Evolutionary conservation across 2,888 invertebrate genomes (phyloP).

Genomic region (Atethmia centrago): DNA sequence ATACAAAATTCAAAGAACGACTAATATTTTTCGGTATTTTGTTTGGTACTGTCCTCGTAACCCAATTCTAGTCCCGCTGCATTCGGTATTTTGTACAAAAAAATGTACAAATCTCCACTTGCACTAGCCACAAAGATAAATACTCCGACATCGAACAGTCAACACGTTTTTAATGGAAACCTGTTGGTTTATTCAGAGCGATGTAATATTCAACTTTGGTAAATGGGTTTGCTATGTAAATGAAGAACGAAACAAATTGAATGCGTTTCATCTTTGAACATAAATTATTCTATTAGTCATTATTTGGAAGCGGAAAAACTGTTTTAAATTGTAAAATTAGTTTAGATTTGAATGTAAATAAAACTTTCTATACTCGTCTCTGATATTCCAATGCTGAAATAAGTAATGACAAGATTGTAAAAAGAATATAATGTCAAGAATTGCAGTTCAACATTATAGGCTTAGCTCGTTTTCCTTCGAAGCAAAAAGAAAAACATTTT

Average conservation of each 20-base stretch:
- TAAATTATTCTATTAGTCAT: slow-evolving; percentile 53
- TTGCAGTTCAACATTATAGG: slow-evolving; percentile 1
- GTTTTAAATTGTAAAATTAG: slow-evolving; percentile 13
- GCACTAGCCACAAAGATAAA: slow-evolving; percentile 40
- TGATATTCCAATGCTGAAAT: neutral
- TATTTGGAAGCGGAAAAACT: slow-evolving; percentile 33
- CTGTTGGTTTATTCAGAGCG: slow-evolving; percentile 62
- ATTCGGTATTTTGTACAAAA: slow-evolving; percentile 29
- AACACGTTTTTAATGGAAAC: slow-evolving; percentile 65
- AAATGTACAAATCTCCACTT: slow-evolving; percentile 26
- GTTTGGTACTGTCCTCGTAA: slow-evolving; percentile 12
- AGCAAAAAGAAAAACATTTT: slow-evolving; percentile 27
- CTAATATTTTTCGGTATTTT: slow-evolving; percentile 5
- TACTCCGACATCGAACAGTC: slow-evolving; percentile 58
- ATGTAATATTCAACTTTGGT: slow-evolving; percentile 63
- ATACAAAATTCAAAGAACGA: slow-evolving; percentile 18
- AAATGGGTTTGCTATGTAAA: slow-evolving; percentile 65
- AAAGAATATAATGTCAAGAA: neutral
- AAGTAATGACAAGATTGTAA: neutral
- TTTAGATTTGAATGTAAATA: slow-evolving; percentile 1
- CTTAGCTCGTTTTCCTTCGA: neutral
- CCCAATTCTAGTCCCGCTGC: slow-evolving; percentile 27
- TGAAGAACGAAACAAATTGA: slow-evolving; percentile 61
- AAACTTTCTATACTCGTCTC: neutral
- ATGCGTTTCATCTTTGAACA: slow-evolving; percentile 56